A percentile compares a stretch with the other conserved stretches of the same genome.
phyloP scores from a whole-genome alignment of 1,140 invertebrate species.

The Bombus impatiens region DNA sequence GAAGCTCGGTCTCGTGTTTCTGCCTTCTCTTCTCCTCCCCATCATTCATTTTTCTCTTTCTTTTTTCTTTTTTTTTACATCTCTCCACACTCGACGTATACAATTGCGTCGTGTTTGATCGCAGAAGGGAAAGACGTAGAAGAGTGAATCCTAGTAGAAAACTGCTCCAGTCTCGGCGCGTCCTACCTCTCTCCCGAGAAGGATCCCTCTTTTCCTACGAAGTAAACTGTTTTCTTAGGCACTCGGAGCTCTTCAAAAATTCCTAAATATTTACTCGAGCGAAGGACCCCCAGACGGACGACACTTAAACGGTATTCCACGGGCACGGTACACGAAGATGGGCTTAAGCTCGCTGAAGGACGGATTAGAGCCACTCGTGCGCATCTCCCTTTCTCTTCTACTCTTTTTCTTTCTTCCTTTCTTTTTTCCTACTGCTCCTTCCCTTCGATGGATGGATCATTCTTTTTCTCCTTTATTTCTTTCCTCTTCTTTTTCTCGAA shows the following conservation, averaged over 20 bases:
- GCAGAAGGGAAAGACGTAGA: neutral
- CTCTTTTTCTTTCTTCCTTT: conserved; percentile 9
- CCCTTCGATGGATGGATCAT: neutral
- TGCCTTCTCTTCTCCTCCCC: neutral
- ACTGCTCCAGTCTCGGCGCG: conserved; percentile 24
- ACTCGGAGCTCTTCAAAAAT: conserved; percentile 77
- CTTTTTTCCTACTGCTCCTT: conserved; percentile 2
- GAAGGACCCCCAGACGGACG: conserved; percentile 71
- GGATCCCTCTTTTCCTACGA: conserved; percentile 54
- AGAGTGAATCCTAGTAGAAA: conserved; percentile 31
- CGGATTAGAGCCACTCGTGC: conserved; percentile 76
- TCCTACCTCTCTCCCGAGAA: conserved; percentile 28
- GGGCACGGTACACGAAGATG: conserved; percentile 64
- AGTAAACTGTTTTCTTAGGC: conserved; percentile 80
- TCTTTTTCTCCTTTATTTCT: neutral
- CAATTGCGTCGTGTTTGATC: conserved; percentile 38
- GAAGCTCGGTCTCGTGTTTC: conserved; percentile 38
- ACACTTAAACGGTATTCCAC: conserved; percentile 70
- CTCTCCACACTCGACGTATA: neutral
- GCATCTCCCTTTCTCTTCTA: conserved; percentile 40
- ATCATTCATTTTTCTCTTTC: neutral
- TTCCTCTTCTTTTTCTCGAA: conserved; percentile 16
- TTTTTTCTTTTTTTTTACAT: neutral
- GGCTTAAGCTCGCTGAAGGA: conserved; percentile 71
- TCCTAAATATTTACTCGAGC: conserved; percentile 80